Base-by-base conservation (phyloP, 1,140 invertebrate species). In the Heliconius himera region DNA sequence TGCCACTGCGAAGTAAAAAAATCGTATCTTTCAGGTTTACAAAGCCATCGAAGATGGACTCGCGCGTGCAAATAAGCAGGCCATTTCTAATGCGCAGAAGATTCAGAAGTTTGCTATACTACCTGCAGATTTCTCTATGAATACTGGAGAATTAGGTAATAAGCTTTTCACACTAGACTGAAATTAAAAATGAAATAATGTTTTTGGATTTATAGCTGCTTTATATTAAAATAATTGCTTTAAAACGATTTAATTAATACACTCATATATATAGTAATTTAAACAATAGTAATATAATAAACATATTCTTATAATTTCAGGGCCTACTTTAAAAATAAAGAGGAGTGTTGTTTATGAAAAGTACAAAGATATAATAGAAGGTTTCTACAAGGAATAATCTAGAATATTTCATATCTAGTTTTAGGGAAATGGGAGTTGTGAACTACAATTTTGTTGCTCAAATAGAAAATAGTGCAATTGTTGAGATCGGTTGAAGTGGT, bases 21-120 rank as follows among this genome's bases (percentile, higher is more conserved):
- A 66, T 29, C 8, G 0, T 79, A 36, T 83, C 79, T 93, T 89
- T 13, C 82, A 97, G 96, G 95, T 98, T 73, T 94, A 96, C 84
- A 95, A 96, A 82, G 97, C 96, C 11, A 97, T 98, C 82, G 96
- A 98, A 90, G 96, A 96, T 51, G 98, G 96, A 29, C 97, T 99
- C 76, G 95, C 96, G 79, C 95, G 96, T 83, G 97, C 97, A 33
- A 99, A 99, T 93, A 95, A 95, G 78, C 95, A 96, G 81, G 96
- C 98, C 51, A 96, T 97, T 78, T 99, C 98, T 8, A 98, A 98
- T 93, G 98, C 98, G 76, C 97, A 98, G 87, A 97, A 96, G 90
- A 96, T 99, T 76, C 98, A 99, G 91, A 99, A 99, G 90, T 99
- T 98, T 95, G 95, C 96, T n/a, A 96, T 99, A 80, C 94, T 99